phyloP scores from a whole-genome alignment of 1,140 invertebrate genomes.

The Eciton burchellii region DNA sequence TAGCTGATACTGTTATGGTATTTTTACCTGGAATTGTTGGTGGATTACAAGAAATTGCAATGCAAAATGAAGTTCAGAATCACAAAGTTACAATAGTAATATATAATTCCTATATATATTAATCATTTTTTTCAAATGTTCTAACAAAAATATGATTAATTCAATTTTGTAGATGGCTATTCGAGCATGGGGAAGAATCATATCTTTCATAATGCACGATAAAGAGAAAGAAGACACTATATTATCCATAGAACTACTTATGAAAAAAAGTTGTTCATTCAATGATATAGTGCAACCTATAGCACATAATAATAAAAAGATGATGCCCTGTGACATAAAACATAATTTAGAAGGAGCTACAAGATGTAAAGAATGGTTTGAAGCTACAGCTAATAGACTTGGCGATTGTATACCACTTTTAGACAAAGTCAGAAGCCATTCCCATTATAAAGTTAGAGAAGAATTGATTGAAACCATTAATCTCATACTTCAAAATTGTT shows the following conservation, averaged over 20 bases:
- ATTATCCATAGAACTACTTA: constrained; percentile 37
- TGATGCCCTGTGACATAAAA: constrained; percentile 77
- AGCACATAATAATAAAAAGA: constrained; percentile 41
- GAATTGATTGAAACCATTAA: constrained; percentile 85
- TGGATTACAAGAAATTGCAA: constrained; percentile 86
- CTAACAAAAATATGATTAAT: constrained; percentile 5
- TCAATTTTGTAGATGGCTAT: constrained; percentile 83
- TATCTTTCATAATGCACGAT: constrained; percentile 85
- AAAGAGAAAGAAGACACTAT: constrained; percentile 60
- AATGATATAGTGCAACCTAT: constrained; percentile 48
- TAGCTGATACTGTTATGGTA: constrained; percentile 87
- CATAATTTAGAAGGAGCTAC: constrained; percentile 82
- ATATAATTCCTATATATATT: constrained; percentile 46
- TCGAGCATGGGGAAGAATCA: constrained; percentile 84
- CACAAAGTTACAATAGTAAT: constrained; percentile 87
- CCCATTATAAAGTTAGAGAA: constrained; percentile 86
- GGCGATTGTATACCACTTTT: constrained; percentile 84
- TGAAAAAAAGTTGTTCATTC: constrained; percentile 6
- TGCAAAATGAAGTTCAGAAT: constrained; percentile 86
- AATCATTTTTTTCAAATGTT: constrained; percentile 33
- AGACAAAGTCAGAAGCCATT: constrained; percentile 84
- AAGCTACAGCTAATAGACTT: constrained; percentile 86
- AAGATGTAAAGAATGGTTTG: constrained; percentile 86
- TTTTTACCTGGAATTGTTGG: constrained; percentile 88
- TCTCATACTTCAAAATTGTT: constrained; percentile 86